phyloP scores from a whole-genome alignment of 2,888 invertebrate genomes.

The Ischnus inquisitorius region DNA sequence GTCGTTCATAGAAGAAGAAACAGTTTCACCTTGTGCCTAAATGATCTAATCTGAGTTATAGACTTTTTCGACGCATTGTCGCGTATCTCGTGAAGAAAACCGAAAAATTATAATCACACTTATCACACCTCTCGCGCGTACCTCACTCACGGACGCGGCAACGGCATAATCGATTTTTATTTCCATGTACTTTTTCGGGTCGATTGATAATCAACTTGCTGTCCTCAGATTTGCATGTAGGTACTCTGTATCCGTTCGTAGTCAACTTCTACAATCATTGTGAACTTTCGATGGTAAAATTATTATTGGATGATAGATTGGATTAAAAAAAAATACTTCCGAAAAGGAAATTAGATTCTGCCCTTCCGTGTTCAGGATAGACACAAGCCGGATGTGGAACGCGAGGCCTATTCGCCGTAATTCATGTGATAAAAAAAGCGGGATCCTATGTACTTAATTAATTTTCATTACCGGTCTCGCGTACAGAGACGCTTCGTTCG shows the following conservation, averaged over 20 bases:
- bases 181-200: neutral
- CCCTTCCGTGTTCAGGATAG: neutral
- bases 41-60: constrained; percentile 63
- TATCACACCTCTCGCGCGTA: constrained; percentile 19
- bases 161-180: constrained; percentile 22
- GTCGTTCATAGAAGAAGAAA: constrained; percentile 52
- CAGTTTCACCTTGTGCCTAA: constrained; percentile 83
- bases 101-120: constrained; percentile 7
- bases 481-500: constrained; percentile 47
- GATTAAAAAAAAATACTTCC: neutral
- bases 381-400: constrained; percentile 28
- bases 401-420: constrained; percentile 61
- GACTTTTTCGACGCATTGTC: constrained; percentile 49
- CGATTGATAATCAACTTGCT: neutral
- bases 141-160: constrained; percentile 2
- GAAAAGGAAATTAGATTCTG: constrained; percentile 10
- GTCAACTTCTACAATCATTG: too few relatives aligned
- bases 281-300: neutral
- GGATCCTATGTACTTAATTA: constrained; percentile 81
- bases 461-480: constrained; percentile 57
- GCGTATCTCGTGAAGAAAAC: constrained; percentile 13
- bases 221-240: neutral
- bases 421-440: constrained; percentile 79
- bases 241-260: too few relatives aligned
- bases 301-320: neutral